Conservation (phyloP, 2,888 invertebrate species). For the Phlogophora meticulosa region DNA sequence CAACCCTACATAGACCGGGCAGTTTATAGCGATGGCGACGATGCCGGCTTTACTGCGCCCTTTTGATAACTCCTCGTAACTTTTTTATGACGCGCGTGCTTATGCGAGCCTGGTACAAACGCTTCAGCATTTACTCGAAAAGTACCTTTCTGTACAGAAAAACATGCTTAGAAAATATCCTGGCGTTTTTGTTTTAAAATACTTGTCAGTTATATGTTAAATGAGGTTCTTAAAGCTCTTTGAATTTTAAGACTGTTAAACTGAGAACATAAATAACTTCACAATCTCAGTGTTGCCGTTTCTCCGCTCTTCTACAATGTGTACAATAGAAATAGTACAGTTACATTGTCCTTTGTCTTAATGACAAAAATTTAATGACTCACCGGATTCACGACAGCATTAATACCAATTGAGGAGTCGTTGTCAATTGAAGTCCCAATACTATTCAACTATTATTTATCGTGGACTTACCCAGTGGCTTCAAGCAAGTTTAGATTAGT, state of each 20-base stretch:
- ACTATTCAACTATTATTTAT: slow-evolving; percentile 32
- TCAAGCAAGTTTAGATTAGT: slow-evolving; percentile 32
- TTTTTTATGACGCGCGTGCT: slow-evolving; percentile 83
- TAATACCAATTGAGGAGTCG: slow-evolving; percentile 14
- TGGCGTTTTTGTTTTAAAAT: slow-evolving; percentile 20
- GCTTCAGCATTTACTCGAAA: slow-evolving; percentile 67
- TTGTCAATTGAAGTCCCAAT: slow-evolving; percentile 22
- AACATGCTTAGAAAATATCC: slow-evolving; percentile 55
- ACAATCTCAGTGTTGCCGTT: background rate
- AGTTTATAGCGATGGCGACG: slow-evolving; percentile 79
- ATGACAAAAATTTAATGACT: background rate
- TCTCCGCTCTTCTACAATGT: background rate
- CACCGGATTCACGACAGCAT: background rate
- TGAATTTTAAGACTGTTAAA: background rate
- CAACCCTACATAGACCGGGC: slow-evolving; percentile 73
- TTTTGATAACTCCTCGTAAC: slow-evolving; percentile 87
- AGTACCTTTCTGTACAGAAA: slow-evolving; percentile 53
- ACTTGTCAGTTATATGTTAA: slow-evolving; percentile 2
- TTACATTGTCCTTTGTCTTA: slow-evolving; percentile 13
- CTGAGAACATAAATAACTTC: background rate
- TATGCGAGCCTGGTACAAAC: slow-evolving; percentile 81
- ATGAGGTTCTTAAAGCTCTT: slow-evolving; percentile 4
- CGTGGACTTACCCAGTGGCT: slow-evolving; percentile 14
- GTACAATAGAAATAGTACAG: background rate
- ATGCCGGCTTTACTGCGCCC: slow-evolving; percentile 81